A percentile compares a stretch with the other conserved stretches of the same genome.
Evolutionary conservation across 2,888 invertebrate genomes (phyloP).

Genomic region (Xestoiulus laeticollis): DNA sequence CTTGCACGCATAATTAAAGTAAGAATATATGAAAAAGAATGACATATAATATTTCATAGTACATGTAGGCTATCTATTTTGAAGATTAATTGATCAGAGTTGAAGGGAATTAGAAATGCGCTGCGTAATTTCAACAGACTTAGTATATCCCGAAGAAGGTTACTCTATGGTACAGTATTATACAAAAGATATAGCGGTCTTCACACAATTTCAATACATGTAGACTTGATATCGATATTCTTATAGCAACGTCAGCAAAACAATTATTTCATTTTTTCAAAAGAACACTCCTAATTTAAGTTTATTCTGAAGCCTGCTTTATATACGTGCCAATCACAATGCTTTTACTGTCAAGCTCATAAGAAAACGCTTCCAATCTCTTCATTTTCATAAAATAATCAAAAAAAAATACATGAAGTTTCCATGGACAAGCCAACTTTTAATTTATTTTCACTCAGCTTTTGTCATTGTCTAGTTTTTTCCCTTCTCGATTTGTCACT

Average conservation of each 20-base stretch:
- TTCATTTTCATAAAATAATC: neutral
- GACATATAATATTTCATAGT: neutral
- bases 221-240: neutral
- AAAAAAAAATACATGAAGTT: neutral
- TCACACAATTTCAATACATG: too few species aligned
- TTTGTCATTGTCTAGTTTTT: neutral
- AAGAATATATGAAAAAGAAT: neutral
- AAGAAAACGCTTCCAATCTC: neutral
- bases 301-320: neutral
- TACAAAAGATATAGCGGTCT: too few species aligned
- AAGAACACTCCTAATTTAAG: neutral
- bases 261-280: neutral
- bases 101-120: neutral
- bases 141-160: neutral
- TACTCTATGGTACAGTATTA: neutral
- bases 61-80: neutral
- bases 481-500: neutral
- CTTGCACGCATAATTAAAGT: neutral
- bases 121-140: neutral
- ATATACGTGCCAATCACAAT: neutral
- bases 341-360: neutral
- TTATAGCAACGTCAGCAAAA: neutral
- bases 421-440: neutral
- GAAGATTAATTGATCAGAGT: neutral
- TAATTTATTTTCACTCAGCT: conserved; percentile 21